Conservation (phyloP, 2,888 invertebrate species). For the Orthosia cruda region DNA sequence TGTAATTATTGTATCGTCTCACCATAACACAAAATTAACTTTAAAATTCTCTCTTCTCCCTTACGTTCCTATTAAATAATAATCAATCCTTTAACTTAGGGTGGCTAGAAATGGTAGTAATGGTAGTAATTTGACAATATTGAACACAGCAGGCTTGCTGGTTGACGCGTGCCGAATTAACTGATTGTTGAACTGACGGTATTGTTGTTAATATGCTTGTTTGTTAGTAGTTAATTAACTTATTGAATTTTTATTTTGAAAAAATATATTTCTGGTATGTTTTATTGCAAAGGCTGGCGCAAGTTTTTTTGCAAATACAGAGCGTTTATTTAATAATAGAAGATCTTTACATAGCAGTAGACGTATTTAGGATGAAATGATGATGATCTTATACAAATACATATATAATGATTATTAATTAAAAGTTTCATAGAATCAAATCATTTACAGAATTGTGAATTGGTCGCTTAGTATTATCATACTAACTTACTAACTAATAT, state of each 20-base stretch:
- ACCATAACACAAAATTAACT: background rate
- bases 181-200: slow-evolving; percentile 12
- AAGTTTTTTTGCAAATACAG: background rate
- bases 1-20: background rate
- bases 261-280: background rate
- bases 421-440: background rate
- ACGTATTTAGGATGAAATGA: no score
- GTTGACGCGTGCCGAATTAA: slow-evolving; percentile 56
- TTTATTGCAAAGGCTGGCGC: background rate
- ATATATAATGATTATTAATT: no score
- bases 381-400: no score
- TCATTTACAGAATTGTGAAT: background rate
- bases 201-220: slow-evolving; percentile 18
- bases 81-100: slow-evolving; percentile 35
- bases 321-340: background rate
- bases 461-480: no score
- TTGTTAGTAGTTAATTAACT: slow-evolving; percentile 25
- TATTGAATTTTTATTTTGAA: background rate
- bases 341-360: no score
- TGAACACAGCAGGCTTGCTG: slow-evolving; percentile 56
- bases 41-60: background rate
- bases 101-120: slow-evolving; percentile 48
- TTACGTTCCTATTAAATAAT: slow-evolving; percentile 31
- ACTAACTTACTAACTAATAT: no score
- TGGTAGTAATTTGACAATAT: slow-evolving; percentile 57